Conservation (phyloP, 2,888 invertebrate genomes). For the Melipona bicolor region DNA sequence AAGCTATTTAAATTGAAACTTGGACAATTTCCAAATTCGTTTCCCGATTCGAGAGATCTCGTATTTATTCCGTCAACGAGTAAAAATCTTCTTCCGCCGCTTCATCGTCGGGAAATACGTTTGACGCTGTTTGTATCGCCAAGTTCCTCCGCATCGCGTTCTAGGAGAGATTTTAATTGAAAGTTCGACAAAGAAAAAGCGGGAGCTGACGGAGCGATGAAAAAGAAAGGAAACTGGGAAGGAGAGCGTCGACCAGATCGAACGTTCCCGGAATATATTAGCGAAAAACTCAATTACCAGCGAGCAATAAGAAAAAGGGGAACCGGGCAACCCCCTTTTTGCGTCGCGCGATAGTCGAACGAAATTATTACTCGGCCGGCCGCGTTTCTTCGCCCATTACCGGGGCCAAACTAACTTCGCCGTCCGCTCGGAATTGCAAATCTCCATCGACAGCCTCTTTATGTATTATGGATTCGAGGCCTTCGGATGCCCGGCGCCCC, state of each 20-base stretch:
- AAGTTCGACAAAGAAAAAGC: not conserved
- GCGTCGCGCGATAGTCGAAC: constrained; percentile 36
- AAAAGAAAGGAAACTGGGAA: not conserved
- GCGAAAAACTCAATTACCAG: constrained; percentile 52
- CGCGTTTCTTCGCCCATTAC: constrained; percentile 54
- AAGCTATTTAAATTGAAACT: no score
- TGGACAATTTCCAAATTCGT: no score
- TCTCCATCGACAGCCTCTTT: constrained; percentile 23
- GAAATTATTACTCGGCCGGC: constrained; percentile 53
- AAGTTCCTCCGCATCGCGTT: not conserved
- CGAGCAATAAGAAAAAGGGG: constrained; percentile 41
- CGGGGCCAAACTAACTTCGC: constrained; percentile 47
- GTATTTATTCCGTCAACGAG: no score
- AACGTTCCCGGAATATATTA: constrained; percentile 49
- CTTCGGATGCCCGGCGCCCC: constrained; percentile 13
- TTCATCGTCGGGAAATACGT: no score
- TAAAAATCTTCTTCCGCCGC: no score
- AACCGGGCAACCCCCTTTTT: constrained; percentile 17
- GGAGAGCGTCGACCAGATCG: constrained; percentile 18
- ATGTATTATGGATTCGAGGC: constrained; percentile 56
- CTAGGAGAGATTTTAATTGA: not conserved
- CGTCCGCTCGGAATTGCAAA: constrained; percentile 51
- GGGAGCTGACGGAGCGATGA: not conserved
- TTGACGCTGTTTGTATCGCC: not conserved
- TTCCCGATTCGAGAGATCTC: no score